Percentiles rank a stretch among this genome's conserved stretches.
Conservation (phyloP, 2,888 invertebrate species). For the Hemistola chrysoprasaria region DNA sequence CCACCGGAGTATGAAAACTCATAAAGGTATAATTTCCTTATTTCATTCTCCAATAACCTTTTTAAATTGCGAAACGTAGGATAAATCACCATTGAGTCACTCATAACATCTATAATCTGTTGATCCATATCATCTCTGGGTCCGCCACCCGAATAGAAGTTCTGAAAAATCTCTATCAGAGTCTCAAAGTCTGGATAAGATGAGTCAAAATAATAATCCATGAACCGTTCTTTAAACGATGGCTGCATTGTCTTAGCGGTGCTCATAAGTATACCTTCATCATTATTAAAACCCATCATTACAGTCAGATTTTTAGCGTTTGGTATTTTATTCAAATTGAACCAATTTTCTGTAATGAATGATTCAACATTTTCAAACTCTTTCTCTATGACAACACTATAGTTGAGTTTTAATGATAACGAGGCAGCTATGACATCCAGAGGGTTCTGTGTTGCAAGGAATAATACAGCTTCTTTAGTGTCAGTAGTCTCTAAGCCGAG, state of each 20-base stretch:
- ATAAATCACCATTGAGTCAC: conserved; percentile 36
- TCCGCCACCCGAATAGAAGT: conserved; percentile 41
- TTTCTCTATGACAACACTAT: conserved; percentile 40
- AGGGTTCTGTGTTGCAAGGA: conserved; percentile 34
- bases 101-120: too few species aligned
- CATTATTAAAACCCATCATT: conserved; percentile 38
- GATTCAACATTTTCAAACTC: conserved; percentile 37
- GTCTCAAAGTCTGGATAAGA: conserved; percentile 26
- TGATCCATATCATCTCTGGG: conserved; percentile 24
- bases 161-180: conserved; percentile 24
- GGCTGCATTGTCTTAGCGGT: not conserved
- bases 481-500: conserved; percentile 36
- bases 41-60: too few species aligned
- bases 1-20: too few species aligned
- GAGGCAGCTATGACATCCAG: conserved; percentile 34
- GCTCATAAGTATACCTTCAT: too few species aligned
- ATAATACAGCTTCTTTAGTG: conserved; percentile 37
- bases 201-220: conserved; percentile 27
- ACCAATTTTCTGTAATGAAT: conserved; percentile 35
- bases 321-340: conserved; percentile 24
- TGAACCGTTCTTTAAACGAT: not conserved
- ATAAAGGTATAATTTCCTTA: too few species aligned
- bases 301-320: conserved; percentile 34
- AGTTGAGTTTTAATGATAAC: conserved; percentile 21
- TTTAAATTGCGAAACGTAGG: too few species aligned